A percentile compares a stretch with the other conserved stretches of the same genome.
Evolutionary conservation across 2,888 invertebrate genomes (phyloP).

Genomic region (Octonoba sinensis): DNA sequence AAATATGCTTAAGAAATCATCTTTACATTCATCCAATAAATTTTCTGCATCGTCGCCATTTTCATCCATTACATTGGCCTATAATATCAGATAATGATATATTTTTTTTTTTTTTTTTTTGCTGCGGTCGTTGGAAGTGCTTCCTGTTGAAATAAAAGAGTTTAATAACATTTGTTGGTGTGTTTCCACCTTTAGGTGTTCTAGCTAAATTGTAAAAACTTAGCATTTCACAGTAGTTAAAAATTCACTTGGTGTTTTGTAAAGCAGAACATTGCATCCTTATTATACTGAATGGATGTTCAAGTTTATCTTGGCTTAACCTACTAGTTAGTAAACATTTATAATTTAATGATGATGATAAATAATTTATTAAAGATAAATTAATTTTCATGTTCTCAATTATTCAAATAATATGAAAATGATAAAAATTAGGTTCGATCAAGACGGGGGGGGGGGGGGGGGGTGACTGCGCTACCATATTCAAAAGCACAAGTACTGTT

Average conservation of each 20-base stretch:
- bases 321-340: slow-evolving; percentile 14
- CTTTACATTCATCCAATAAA: neutral
- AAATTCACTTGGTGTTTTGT: slow-evolving; percentile 19
- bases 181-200: neutral
- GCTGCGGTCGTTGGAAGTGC: neutral
- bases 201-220: slow-evolving; percentile 9
- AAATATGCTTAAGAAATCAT: neutral
- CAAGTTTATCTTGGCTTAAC: slow-evolving; percentile 17
- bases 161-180: neutral
- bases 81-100: neutral
- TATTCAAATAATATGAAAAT: no score
- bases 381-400: no score
- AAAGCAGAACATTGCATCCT: slow-evolving; percentile 24
- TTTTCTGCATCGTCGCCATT: neutral
- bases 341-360: neutral
- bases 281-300: slow-evolving; percentile 19
- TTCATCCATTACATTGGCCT: neutral
- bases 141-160: neutral
- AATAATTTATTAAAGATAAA: slow-evolving; percentile 9
- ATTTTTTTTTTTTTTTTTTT: neutral
- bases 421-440: no score
- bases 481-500: no score
- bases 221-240: slow-evolving; percentile 2
- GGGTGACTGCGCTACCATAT: no score
- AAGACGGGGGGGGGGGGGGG: no score